Conservation (phyloP, 2,113 vertebrate genomes). For the Cyprinodon brontotheroides region DNA sequence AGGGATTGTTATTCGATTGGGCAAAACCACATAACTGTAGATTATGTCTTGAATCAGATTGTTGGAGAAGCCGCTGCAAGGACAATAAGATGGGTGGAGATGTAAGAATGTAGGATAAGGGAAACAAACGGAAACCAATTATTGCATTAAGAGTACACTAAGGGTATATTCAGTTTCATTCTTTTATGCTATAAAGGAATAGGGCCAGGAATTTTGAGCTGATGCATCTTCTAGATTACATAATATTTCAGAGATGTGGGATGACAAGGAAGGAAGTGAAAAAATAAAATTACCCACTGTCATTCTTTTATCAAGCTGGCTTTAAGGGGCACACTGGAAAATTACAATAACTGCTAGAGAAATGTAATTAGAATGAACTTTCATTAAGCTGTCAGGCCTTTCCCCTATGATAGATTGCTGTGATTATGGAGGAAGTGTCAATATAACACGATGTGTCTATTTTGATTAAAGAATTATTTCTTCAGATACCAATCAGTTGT, state of each 20-base stretch:
- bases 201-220: constrained; percentile 53
- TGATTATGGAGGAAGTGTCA: constrained; percentile 5
- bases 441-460: constrained; percentile 2
- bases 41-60: constrained; percentile 95
- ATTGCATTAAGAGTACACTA: constrained; percentile 33
- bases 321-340: constrained; percentile 14
- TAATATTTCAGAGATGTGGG: constrained; percentile 21
- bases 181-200: constrained; percentile 25
- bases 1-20: constrained; percentile 93
- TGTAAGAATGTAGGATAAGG: neutral
- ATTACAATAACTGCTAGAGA: constrained; percentile 12
- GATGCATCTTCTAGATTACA: constrained; percentile 29
- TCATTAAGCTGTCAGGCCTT: neutral
- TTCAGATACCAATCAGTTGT: neutral
- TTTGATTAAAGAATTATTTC: constrained; percentile 3
- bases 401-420: neutral
- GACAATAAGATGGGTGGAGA: constrained; percentile 4
- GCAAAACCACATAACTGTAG: constrained; percentile 93
- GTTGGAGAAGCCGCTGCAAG: constrained; percentile 88
- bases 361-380: neutral
- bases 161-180: constrained; percentile 60
- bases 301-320: constrained; percentile 3
- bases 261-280: constrained; percentile 17
- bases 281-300: neutral
- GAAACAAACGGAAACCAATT: constrained; percentile 45